Base-by-base conservation (phyloP, 2,113 vertebrate genomes). In the Odontesthes bonariensis region DNA sequence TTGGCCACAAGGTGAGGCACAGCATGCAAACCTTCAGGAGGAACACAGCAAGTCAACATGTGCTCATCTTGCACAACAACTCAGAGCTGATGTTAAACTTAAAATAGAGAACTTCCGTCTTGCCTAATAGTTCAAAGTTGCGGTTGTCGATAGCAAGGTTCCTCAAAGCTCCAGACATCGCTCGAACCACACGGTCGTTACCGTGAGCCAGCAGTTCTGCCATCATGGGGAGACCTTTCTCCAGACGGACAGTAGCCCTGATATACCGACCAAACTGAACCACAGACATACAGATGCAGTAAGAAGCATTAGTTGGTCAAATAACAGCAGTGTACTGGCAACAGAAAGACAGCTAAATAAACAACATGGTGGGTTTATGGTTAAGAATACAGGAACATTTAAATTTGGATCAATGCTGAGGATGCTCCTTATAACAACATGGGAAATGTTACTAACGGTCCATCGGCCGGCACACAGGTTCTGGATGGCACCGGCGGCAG, bases 401-500 rank as follows among this genome's bases (percentile, higher is more conserved):
- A 49, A 49, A 49, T 35, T 5, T 35, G 35, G 35, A 35, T 38
- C 7, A 38, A 38, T 27, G 10, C 46, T 49, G 17, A 49, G 14
- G 16, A 42, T 11, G 3, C 14, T 46, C 12, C 44, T 46, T 38
- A 38, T 38, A 38, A 38, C 7, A 38, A 38, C 35, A 7, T 8
- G 8, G 35, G 10, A 38, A 31, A 31, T 7, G 19, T n/a, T 49
- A 90, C 94, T 92, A 31, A 95, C 94, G 5, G 94, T 97, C 97
- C 97, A 99, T 55, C 95, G 94, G 52, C 98, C 98, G 0, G 97
- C 97, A 16, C 97, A 98, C 71, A 99, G 91, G 86, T 99, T 99
- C 93, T 99, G 97, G 69, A 99, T 93, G 49, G 97, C 97, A 69
- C 98, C 97, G 0, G 98, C 97, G 0, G 96, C 96, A 5, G 98